Evolutionary conservation across 2,888 invertebrate genomes (phyloP).

Genomic region (Sesia bembeciformis): DNA sequence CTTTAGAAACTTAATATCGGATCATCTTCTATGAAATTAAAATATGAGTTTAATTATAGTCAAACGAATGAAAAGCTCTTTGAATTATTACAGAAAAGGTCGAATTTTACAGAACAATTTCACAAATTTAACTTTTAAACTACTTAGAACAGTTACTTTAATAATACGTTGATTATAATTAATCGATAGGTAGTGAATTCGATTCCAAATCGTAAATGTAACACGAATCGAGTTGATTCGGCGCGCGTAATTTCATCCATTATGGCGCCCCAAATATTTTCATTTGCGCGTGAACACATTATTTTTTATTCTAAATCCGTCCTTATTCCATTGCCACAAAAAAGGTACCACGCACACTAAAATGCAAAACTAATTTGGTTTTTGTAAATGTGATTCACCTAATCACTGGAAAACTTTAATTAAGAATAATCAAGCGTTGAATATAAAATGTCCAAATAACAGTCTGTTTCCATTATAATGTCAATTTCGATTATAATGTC

Average conservation of each 20-base stretch:
- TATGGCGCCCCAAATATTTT: slow-evolving; percentile 47
- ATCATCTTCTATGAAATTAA: slow-evolving; percentile 30
- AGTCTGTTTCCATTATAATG: slow-evolving; percentile 30
- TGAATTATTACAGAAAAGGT: slow-evolving; percentile 38
- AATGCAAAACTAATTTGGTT: slow-evolving; percentile 4
- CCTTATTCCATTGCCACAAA: slow-evolving; percentile 27
- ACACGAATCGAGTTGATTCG: slow-evolving; percentile 52
- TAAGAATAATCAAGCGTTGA: slow-evolving; percentile 51
- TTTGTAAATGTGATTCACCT: slow-evolving; percentile 23
- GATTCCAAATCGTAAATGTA: slow-evolving; percentile 41
- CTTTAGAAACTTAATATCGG: slow-evolving; percentile 6
- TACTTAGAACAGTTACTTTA: slow-evolving; percentile 50
- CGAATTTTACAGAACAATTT: slow-evolving; percentile 47
- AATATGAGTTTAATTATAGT: slow-evolving; percentile 53
- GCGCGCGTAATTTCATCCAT: slow-evolving; percentile 55
- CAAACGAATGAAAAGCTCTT: slow-evolving; percentile 49
- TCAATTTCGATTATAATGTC: slow-evolving; percentile 4
- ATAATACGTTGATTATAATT: slow-evolving; percentile 53
- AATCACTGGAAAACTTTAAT: slow-evolving; percentile 54
- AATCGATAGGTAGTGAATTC: slow-evolving; percentile 48
- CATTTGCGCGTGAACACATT: slow-evolving; percentile 38
- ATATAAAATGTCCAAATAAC: slow-evolving; percentile 39
- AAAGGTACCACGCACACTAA: slow-evolving; percentile 4
- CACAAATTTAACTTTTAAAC: slow-evolving; percentile 42
- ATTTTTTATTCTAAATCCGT: slow-evolving; percentile 24